phyloP scores from a whole-genome alignment of 2,888 invertebrate species.

The Troides helena region DNA sequence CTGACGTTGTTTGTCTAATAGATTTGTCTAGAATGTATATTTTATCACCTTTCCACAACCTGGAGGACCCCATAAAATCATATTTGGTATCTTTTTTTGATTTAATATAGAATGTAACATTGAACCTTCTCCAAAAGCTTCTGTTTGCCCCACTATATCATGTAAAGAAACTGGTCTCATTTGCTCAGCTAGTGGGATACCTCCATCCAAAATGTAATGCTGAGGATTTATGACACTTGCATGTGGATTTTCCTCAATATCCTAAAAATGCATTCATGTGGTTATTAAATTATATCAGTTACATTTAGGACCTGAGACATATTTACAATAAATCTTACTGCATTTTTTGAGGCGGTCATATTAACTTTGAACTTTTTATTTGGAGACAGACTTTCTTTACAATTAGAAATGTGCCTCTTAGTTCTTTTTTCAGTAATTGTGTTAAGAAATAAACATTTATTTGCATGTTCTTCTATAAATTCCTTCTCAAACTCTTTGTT shows the following conservation, averaged over 20 bases:
- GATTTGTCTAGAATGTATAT: background rate
- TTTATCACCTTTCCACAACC: conserved; percentile 88
- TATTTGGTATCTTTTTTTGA: conserved; percentile 86
- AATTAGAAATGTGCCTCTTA: conserved; percentile 52
- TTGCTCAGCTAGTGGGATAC: conserved; percentile 84
- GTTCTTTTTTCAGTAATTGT: conserved; percentile 41
- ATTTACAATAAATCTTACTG: conserved; percentile 31
- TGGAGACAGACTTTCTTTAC: conserved; percentile 40
- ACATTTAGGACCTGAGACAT: conserved; percentile 3
- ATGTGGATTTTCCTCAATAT: conserved; percentile 17
- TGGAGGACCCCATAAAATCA: conserved; percentile 93
- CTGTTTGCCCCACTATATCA: conserved; percentile 86
- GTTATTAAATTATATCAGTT: background rate
- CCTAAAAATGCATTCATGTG: background rate
- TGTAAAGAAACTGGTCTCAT: conserved; percentile 84
- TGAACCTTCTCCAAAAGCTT: conserved; percentile 83
- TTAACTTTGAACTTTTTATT: conserved; percentile 55
- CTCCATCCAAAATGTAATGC: conserved; percentile 10
- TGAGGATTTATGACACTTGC: conserved; percentile 16
- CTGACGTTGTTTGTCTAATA: too few species aligned
- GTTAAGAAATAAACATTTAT: conserved; percentile 86
- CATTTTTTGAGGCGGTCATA: conserved; percentile 30
- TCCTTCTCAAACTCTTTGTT: conserved; percentile 71
- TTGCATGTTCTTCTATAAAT: conserved; percentile 83
- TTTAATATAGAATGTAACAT: conserved; percentile 83